phyloP scores from a whole-genome alignment of 2,888 invertebrate species.

The Gryllus longicercus region DNA sequence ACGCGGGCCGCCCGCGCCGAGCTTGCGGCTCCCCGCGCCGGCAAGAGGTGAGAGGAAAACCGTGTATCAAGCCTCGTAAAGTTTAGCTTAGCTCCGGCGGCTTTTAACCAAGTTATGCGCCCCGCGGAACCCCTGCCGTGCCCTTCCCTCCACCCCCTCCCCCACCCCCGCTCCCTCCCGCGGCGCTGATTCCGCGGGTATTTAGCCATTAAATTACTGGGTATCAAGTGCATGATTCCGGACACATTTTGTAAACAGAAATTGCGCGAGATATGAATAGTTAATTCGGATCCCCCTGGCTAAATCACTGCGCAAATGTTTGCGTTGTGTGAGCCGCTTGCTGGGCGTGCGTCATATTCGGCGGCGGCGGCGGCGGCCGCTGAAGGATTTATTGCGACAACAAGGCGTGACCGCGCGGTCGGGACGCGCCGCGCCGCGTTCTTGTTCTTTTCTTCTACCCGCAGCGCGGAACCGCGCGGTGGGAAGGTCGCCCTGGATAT shows the following conservation, averaged over 20 bases:
- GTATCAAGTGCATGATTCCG: not conserved
- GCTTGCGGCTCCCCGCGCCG: not conserved
- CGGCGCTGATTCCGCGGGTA: not conserved
- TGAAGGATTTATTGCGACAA: too few species aligned
- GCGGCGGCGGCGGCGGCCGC: too few species aligned
- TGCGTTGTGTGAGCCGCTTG: too few species aligned
- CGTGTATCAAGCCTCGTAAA: not conserved
- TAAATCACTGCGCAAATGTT: not conserved
- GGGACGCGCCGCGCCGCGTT: too few species aligned
- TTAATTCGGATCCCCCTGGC: not conserved
- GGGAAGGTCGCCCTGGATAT: too few species aligned
- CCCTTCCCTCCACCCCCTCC: too few species aligned
- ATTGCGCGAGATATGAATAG: not conserved
- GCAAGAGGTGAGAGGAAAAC: not conserved
- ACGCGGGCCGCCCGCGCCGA: too few species aligned
- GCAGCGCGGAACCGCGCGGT: too few species aligned
- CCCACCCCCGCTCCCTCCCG: too few species aligned
- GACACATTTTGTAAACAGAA: not conserved
- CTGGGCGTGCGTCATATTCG: too few species aligned
- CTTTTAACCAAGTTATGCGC: not conserved
- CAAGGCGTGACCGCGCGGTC: too few species aligned
- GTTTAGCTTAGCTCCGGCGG: not conserved
- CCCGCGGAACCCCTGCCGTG: not conserved
- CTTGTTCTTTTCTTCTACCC: too few species aligned
- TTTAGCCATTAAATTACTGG: slow-evolving; percentile 4